These are phyloP conservation scores for Ophiodon elongatus DNA, from an alignment of 2,113 vertebrate species.

Conservation along the genomic window DNA sequence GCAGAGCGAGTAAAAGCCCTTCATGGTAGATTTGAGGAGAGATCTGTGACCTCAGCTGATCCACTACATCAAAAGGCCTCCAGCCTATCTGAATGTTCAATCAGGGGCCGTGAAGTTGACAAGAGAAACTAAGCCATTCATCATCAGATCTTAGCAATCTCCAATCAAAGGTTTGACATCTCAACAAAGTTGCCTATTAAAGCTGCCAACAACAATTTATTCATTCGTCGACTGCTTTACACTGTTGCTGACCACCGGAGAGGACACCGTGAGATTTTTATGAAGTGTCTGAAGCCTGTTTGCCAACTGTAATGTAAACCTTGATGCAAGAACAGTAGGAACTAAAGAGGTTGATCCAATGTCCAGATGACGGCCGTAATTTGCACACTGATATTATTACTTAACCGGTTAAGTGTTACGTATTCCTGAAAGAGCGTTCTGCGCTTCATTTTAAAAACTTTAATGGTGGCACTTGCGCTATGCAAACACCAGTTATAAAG, in stretches of 20 bases:
- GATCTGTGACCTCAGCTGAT: conserved; percentile 8
- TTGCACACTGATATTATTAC: not conserved
- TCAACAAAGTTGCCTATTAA: conserved; percentile 3
- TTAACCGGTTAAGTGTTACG: not conserved
- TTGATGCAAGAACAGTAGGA: not conserved
- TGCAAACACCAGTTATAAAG: too few species aligned
- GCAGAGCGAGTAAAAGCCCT: not conserved
- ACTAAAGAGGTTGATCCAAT: conserved; percentile 2
- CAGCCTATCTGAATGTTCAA: not conserved
- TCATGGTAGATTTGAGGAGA: not conserved
- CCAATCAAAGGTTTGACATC: conserved; percentile 22
- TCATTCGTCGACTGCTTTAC: not conserved
- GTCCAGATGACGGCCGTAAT: not conserved
- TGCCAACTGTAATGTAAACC: not conserved
- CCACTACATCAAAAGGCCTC: conserved; percentile 4
- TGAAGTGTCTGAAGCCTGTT: conserved; percentile 1
- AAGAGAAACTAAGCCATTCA: conserved; percentile 10
- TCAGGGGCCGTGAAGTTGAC: not conserved
- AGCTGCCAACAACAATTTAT: conserved; percentile 29
- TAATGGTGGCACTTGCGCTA: too few species aligned
- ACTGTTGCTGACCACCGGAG: not conserved
- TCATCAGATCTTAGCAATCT: conserved; percentile 2
- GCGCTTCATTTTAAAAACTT: not conserved
- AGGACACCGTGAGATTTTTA: not conserved
- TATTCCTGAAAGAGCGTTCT: not conserved